A percentile compares a stretch with the other conserved stretches of the same genome.
Conservation (phyloP, 2,113 vertebrate species). For the Quiscalus mexicanus region DNA sequence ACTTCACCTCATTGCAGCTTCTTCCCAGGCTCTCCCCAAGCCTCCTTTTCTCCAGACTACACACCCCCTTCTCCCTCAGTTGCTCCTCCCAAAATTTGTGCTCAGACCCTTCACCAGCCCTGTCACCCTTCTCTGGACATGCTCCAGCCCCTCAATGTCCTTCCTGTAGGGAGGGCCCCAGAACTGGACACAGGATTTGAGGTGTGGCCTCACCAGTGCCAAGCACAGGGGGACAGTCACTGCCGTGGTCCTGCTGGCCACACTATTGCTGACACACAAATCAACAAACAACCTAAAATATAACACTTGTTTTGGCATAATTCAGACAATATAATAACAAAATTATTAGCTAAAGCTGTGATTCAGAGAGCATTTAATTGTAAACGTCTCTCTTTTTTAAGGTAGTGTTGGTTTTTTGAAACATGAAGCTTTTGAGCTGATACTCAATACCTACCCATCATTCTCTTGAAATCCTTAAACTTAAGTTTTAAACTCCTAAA, state of each 20-base stretch:
- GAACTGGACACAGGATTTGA: neutral
- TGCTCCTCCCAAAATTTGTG: accelerated
- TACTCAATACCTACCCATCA: neutral
- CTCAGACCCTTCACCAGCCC: neutral
- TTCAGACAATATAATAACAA: neutral
- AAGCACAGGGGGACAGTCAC: accelerated
- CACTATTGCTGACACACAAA: neutral
- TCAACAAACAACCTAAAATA: neutral
- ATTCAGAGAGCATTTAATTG: neutral
- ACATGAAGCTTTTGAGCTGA: neutral
- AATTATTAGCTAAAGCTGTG: neutral
- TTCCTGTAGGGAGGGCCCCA: neutral
- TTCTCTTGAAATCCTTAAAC: neutral
- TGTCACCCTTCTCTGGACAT: accelerated
- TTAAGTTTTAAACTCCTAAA: neutral
- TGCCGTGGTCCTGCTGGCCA: neutral
- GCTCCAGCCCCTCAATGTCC: neutral
- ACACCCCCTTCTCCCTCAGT: neutral
- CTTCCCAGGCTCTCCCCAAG: neutral
- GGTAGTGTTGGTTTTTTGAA: neutral
- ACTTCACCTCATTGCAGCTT: neutral
- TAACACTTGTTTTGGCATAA: neutral
- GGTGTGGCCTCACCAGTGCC: neutral
- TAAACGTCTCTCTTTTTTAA: neutral
- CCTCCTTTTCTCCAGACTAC: too few relatives aligned